phyloP scores from a whole-genome alignment of 2,797 vertebrate species.

The Micrastur ruficollis region DNA sequence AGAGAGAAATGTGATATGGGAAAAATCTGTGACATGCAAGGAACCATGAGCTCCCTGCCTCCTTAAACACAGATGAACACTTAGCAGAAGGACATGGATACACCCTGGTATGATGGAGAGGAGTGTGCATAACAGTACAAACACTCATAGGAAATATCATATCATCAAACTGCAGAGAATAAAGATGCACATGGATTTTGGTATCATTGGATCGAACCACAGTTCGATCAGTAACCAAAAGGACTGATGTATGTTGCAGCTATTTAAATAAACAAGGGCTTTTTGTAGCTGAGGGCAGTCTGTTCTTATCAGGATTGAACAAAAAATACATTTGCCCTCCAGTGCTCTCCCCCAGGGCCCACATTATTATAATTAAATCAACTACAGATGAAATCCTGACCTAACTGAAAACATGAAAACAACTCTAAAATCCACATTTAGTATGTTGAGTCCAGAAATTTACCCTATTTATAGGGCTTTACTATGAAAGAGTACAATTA shows the following conservation, averaged over 20 bases:
- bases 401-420: not conserved
- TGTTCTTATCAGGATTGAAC: constrained; percentile 2
- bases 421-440: not conserved
- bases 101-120: not conserved
- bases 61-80: not conserved
- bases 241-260: not conserved
- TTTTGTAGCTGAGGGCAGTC: not conserved
- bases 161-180: not conserved
- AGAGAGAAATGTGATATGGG: not conserved
- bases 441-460: not conserved
- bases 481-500: too few species aligned
- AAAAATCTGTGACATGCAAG: not conserved
- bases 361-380: not conserved
- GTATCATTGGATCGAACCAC: not conserved
- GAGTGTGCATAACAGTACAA: not conserved
- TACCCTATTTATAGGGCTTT: not conserved
- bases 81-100: not conserved
- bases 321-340: constrained; percentile 24
- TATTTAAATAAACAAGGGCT: not conserved
- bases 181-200: not conserved
- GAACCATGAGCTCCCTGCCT: not conserved
- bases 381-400: not conserved
- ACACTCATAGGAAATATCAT: not conserved
- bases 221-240: not conserved
- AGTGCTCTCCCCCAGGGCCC: not conserved